Base-by-base conservation (phyloP, 2,113 vertebrate species). In the Rhegmatorhina hoffmannsi region DNA sequence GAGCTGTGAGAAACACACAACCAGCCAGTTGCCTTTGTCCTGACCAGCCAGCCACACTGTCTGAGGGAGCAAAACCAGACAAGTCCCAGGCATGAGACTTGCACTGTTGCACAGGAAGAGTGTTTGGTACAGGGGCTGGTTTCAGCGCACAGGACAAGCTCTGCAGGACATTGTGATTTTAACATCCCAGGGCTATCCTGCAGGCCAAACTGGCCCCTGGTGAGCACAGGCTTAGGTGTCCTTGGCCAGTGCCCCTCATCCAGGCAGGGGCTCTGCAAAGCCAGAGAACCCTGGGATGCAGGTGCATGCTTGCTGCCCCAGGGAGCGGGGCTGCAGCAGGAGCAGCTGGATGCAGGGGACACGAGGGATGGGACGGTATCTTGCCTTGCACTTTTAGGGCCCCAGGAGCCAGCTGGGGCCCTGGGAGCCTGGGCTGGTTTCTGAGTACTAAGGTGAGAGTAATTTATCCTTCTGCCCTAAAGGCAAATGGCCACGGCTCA, bases 71-170 rank as follows among this genome's bases (percentile, higher is more conserved):
- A 26, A 34, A 33, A 31, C 3, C 43, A 38, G 36, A 38, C 50
- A 52, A 46, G 38, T 69, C 19, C 34, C 34, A 17, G 36, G 33
- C 43, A 34, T 5, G 3, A 50, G 26, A 33, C 16, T 14, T 60
- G 36, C 5, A 3, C 36, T 5, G 4, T 1, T 7, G 8, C 59
- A 18, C 34, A 50, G 60, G 74, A 59, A 55, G 49, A 58, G 8
- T 2, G 0, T 38, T 31, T 1, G 3, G 17, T 15, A 29, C 16
- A 2, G 0, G 2, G 46, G 8, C 29, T 49, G 52, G 49, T 40
- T 73, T 59, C 18, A 68, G 47, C 5, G 25, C 34, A 40, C 34
- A 46, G 49, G 25, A 63, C 28, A 44, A 87, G 34, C 16, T 63
- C 63, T 5, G 2, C 16, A 47, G n/a, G n/a, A 20, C 6, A 3